Evolutionary conservation across 2,797 vertebrate species (phyloP).

Genomic region (Tinamus major): DNA sequence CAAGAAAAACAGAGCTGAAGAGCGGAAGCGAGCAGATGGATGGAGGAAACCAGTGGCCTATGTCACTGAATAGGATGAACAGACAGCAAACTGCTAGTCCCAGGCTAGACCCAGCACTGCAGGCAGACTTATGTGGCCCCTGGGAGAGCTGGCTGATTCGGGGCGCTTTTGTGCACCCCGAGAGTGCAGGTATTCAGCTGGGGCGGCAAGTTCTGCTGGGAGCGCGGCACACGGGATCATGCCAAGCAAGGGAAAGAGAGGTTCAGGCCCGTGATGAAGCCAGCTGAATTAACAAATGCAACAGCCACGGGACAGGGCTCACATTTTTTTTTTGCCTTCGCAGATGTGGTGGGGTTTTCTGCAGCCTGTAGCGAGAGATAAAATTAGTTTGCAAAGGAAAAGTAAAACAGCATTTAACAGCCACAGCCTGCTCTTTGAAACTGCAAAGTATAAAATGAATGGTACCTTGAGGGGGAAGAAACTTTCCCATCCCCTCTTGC

Average conservation of each 20-base stretch:
- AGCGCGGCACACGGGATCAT: background rate
- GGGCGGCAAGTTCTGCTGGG: background rate
- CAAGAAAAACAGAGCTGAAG: background rate
- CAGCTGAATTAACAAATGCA: background rate
- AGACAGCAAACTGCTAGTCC: background rate
- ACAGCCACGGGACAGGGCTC: constrained; percentile 54
- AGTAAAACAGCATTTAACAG: constrained; percentile 24
- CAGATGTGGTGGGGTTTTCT: background rate
- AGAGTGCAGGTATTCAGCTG: background rate
- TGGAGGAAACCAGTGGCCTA: background rate
- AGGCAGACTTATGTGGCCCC: background rate
- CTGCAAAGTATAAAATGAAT: background rate
- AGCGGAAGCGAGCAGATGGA: background rate
- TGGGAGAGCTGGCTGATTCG: background rate
- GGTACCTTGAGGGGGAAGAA: background rate
- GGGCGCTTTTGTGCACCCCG: background rate
- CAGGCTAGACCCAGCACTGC: background rate
- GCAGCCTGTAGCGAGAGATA: background rate
- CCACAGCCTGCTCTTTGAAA: background rate
- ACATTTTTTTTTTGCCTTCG: constrained; percentile 9
- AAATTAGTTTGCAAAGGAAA: constrained; percentile 13
- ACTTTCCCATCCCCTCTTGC: constrained; percentile 10
- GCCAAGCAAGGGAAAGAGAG: background rate
- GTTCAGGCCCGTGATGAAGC: background rate
- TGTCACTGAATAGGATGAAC: background rate